Conservation (phyloP, 2,113 vertebrate genomes). For the Mormoops blainvillei region DNA sequence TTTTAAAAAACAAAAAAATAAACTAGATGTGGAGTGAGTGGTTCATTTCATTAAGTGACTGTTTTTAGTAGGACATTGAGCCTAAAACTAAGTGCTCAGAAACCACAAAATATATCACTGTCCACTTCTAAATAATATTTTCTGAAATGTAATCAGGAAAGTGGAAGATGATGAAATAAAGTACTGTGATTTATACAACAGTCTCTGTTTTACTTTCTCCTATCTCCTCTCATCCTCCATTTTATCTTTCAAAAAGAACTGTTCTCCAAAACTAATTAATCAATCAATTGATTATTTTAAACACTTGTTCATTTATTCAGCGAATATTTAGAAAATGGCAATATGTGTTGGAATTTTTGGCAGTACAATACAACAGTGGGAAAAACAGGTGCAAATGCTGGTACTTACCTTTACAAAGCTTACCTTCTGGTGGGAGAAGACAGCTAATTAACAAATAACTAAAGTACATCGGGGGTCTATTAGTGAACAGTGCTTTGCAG, state of each 20-base stretch:
- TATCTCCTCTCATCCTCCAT: neutral
- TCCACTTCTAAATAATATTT: slow-evolving; percentile 33
- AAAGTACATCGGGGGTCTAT: neutral
- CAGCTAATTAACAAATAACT: neutral
- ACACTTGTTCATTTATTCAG: neutral
- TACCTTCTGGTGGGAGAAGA: neutral
- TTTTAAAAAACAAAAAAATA: slow-evolving; percentile 5
- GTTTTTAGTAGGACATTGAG: neutral
- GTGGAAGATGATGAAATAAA: neutral
- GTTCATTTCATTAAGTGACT: neutral
- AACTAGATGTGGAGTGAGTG: neutral
- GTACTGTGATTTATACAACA: neutral
- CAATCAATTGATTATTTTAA: neutral
- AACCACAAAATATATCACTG: slow-evolving; percentile 13
- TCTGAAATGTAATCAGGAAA: neutral
- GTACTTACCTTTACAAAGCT: neutral
- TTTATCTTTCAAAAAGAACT: neutral
- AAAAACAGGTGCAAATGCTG: neutral
- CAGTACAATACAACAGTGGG: neutral
- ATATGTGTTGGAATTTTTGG: neutral
- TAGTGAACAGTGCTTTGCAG: neutral
- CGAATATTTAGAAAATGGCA: neutral
- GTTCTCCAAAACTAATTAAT: neutral
- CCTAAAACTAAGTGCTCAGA: neutral
- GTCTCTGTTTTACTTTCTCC: neutral